Conservation (phyloP, 1,140 invertebrate genomes). For the Sycobia sp. region DNA sequence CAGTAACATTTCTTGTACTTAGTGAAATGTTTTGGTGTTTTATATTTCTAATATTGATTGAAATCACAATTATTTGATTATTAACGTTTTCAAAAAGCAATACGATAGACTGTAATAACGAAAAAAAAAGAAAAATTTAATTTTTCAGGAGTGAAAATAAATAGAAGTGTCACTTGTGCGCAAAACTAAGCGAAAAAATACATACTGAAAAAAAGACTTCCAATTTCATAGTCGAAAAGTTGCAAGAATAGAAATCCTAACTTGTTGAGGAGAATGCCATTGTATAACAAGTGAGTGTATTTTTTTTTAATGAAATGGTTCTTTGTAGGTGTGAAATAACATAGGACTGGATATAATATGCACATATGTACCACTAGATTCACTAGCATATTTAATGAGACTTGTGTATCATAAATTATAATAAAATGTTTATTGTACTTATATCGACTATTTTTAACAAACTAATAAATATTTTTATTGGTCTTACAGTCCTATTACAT, state of each 20-base stretch:
- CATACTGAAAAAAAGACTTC: not conserved
- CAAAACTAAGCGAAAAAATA: conserved; percentile 14
- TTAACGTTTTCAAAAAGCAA: conserved; percentile 16
- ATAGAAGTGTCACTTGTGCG: conserved; percentile 16
- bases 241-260: no score
- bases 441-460: no score
- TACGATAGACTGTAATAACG: not conserved
- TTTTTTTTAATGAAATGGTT: conserved; percentile 18
- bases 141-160: conserved; percentile 15
- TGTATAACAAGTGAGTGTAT: conserved; percentile 6
- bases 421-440: no score
- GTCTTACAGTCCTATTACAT: no score
- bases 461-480: no score
- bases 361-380: conserved; percentile 21
- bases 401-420: no score
- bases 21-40: conserved; percentile 36
- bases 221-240: conserved; percentile 5
- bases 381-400: conserved; percentile 9
- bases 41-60: conserved; percentile 12
- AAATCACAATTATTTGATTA: not conserved
- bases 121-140: conserved; percentile 7
- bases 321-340: conserved; percentile 16
- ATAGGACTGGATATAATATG: conserved; percentile 6
- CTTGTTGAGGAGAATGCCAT: not conserved
- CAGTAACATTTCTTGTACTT: conserved; percentile 55